These are phyloP conservation scores for Zaprionus tsacasi DNA, from an alignment of 1,140 invertebrate genomes.

Conservation along the genomic window DNA sequence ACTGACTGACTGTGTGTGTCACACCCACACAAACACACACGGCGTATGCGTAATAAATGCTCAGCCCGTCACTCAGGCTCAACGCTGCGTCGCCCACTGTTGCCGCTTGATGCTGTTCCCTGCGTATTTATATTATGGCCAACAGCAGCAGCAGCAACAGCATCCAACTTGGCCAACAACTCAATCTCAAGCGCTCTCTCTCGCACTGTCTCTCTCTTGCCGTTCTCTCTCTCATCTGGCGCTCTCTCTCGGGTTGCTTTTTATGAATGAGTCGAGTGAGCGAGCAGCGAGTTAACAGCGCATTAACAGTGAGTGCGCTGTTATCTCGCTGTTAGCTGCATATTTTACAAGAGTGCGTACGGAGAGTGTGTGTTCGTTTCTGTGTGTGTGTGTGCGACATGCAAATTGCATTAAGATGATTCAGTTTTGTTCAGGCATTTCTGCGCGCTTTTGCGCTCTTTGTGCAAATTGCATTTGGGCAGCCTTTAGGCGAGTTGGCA, in stretches of 20 bases:
- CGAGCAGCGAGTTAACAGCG: constrained; percentile 44
- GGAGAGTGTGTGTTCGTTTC: neutral
- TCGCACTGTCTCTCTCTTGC: constrained; percentile 26
- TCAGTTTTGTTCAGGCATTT: constrained; percentile 62
- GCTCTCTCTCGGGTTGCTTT: constrained; percentile 24
- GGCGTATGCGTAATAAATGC: constrained; percentile 62
- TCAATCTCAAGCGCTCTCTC: constrained; percentile 20
- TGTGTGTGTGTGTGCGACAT: constrained; percentile 23
- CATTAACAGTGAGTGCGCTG: neutral
- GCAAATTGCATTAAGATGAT: constrained; percentile 69
- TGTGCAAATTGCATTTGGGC: constrained; percentile 46
- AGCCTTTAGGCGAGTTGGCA: constrained; percentile 16
- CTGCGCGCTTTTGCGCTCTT: constrained; percentile 34
- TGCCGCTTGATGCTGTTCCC: constrained; percentile 57
- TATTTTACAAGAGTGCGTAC: constrained; percentile 17
- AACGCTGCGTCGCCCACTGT: constrained; percentile 62
- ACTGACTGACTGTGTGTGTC: constrained; percentile 18
- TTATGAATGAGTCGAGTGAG: constrained; percentile 62
- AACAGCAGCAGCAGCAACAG: constrained; percentile 38
- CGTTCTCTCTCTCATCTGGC: constrained; percentile 19
- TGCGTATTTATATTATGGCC: constrained; percentile 60
- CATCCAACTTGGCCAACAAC: constrained; percentile 48
- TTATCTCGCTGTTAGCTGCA: constrained; percentile 37
- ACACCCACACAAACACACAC: constrained; percentile 64
- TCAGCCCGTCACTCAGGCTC: constrained; percentile 27